phyloP scores from a whole-genome alignment of 2,888 invertebrate genomes.

The Heliconius charithonia region DNA sequence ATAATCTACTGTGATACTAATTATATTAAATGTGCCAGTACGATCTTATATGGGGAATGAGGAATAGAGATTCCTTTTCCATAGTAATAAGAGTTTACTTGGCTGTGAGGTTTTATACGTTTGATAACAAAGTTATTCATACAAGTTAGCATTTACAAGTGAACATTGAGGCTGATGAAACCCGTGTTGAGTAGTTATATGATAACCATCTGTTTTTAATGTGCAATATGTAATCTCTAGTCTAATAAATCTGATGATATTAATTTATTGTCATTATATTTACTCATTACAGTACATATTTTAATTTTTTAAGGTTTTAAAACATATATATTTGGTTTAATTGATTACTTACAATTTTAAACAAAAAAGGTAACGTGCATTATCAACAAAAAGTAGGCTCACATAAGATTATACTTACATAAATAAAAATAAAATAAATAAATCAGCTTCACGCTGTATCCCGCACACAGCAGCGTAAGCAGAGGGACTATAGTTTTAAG shows the following conservation, averaged over 20 bases:
- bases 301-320: not conserved
- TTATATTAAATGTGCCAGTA: conserved; percentile 4
- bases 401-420: not conserved
- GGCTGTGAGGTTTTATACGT: conserved; percentile 47
- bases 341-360: not conserved
- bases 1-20: conserved; percentile 33
- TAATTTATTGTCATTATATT: not conserved
- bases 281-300: not conserved
- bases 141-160: conserved; percentile 35
- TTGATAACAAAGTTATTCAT: conserved; percentile 16
- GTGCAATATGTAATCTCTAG: conserved; percentile 50
- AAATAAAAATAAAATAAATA: too few species aligned
- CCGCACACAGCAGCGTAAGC: too few species aligned
- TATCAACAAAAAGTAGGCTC: conserved; percentile 11
- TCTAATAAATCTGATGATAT: conserved; percentile 45
- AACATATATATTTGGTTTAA: not conserved
- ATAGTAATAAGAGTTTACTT: conserved; percentile 1
- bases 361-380: not conserved
- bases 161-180: conserved; percentile 27
- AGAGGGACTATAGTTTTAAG: too few species aligned
- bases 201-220: conserved; percentile 22
- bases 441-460: too few species aligned
- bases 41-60: not conserved
- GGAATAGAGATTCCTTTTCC: conserved; percentile 3
- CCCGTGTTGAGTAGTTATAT: conserved; percentile 24